Conservation (phyloP, 2,113 vertebrate species). For the Menidia beryllina region DNA sequence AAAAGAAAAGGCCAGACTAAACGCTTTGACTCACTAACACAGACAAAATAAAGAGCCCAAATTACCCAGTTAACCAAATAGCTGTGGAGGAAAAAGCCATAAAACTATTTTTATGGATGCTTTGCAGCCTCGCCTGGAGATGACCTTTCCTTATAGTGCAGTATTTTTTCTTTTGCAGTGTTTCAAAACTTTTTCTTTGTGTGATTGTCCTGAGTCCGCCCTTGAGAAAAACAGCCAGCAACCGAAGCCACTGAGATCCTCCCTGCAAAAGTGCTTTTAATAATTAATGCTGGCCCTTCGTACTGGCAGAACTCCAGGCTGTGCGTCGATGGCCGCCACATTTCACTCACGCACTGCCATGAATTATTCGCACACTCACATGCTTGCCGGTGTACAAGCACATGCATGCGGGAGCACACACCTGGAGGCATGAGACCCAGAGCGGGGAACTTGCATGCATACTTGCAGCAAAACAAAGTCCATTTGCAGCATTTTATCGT, state of each 20-base stretch:
- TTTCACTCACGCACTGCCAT: conserved; percentile 61
- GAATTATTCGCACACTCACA: conserved; percentile 55
- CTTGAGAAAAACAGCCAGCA: conserved; percentile 55
- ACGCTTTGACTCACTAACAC: conserved; percentile 38
- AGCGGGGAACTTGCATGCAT: conserved; percentile 3
- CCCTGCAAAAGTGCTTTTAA: conserved; percentile 78
- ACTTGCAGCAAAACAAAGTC: not conserved
- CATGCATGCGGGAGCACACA: not conserved
- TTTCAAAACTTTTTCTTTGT: conserved; percentile 55
- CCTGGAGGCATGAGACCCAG: conserved; percentile 7
- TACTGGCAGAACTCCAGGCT: conserved; percentile 64
- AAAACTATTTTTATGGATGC: conserved; percentile 17
- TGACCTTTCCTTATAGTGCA: conserved; percentile 35
- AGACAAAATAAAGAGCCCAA: conserved; percentile 19
- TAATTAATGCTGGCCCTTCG: conserved; percentile 74
- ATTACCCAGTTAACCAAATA: conserved; percentile 25
- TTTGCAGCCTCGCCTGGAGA: conserved; percentile 26
- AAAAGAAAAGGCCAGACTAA: conserved; percentile 33
- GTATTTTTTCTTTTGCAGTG: conserved; percentile 15
- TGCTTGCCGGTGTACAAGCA: not conserved
- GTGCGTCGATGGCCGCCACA: conserved; percentile 53
- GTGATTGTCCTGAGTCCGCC: conserved; percentile 63
- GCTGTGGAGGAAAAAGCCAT: not conserved
- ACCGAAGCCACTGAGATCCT: conserved; percentile 71
- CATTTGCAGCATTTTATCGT: not conserved